phyloP scores from a whole-genome alignment of 92 coral and sea anemone genomes.

The Ricordea florida region DNA sequence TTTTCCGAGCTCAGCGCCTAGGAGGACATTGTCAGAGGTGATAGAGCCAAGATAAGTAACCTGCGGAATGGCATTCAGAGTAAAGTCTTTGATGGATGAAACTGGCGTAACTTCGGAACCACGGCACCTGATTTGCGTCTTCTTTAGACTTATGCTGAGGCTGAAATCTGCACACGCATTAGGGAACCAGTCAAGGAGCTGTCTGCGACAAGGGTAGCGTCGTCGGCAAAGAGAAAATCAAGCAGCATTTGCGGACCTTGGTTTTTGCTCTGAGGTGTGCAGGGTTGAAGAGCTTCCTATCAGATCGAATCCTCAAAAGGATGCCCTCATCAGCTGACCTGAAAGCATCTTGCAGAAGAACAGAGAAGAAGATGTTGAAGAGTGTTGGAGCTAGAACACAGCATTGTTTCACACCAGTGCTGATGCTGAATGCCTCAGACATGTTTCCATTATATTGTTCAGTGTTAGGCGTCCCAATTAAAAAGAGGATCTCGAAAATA shows the following conservation, averaged over 20 bases:
- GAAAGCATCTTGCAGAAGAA: not conserved
- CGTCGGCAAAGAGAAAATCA: not conserved
- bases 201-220: not conserved
- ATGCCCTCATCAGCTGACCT: not conserved
- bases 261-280: not conserved
- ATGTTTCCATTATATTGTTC: not conserved
- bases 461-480: not conserved
- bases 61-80: too few relatives aligned
- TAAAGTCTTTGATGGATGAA: too few relatives aligned
- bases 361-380: not conserved
- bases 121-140: not conserved
- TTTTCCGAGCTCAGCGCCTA: not conserved
- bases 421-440: not conserved
- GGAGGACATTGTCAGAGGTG: too few relatives aligned
- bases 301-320: not conserved
- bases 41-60: too few relatives aligned
- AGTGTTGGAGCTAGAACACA: not conserved
- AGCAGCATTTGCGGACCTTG: not conserved
- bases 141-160: not conserved
- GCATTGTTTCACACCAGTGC: too few relatives aligned
- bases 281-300: not conserved
- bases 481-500: not conserved
- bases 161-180: not conserved
- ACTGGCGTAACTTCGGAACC: too few relatives aligned
- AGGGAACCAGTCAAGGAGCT: not conserved